phyloP scores from a whole-genome alignment of 92 coral and sea anemone species.

The Phymanthus crucifer region DNA sequence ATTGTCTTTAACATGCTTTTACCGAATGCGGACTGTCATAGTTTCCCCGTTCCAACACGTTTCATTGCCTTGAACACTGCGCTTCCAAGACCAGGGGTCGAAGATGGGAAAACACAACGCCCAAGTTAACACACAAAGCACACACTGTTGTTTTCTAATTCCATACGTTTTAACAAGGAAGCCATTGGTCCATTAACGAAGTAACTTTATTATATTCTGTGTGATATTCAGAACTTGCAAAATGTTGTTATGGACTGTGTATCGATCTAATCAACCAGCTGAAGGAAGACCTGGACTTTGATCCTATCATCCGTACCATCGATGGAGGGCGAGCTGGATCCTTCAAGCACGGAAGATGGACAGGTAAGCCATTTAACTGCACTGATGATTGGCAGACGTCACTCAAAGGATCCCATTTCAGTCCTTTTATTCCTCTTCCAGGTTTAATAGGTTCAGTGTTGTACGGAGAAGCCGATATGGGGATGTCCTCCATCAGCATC shows the following conservation, averaged over 20 bases:
- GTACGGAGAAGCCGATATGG: conserved; percentile 58
- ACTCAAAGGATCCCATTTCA: background rate
- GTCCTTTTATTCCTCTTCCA: background rate
- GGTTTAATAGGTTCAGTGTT: conserved; percentile 64
- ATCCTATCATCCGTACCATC: conserved; percentile 27
- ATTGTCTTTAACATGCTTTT: no score
- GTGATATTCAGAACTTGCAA: background rate
- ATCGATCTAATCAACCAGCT: conserved; percentile 32
- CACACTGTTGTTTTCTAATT: no score
- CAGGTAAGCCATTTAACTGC: conserved; percentile 18
- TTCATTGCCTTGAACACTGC: no score
- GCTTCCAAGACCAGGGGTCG: no score
- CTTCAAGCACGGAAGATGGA: conserved; percentile 29
- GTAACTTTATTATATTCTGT: background rate
- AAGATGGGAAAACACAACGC: no score
- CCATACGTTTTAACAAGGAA: no score
- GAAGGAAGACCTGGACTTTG: conserved; percentile 31
- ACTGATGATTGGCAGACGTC: no score
- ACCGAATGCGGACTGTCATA: no score
- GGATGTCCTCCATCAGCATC: conserved; percentile 66
- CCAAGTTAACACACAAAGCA: no score
- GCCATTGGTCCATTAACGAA: background rate
- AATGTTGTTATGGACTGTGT: conserved; percentile 41
- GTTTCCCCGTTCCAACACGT: background rate
- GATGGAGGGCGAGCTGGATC: conserved; percentile 47